phyloP scores from a whole-genome alignment of 2,797 vertebrate genomes.

The Enteromius radiatus region DNA sequence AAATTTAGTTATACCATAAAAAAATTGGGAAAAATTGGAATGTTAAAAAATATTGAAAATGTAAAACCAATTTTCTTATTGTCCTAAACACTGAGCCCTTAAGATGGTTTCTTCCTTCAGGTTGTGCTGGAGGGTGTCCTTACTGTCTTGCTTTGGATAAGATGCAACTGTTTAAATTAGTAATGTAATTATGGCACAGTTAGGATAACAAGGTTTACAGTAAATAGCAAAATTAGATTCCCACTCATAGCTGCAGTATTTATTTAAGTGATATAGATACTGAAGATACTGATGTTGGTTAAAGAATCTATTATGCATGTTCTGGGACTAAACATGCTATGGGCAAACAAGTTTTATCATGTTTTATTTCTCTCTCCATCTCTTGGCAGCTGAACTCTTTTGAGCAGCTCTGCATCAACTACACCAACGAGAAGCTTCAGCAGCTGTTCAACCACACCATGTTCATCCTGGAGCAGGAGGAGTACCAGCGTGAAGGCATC shows the following conservation, averaged over 20 bases:
- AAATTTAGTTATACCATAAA: background rate
- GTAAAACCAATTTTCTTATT: background rate
- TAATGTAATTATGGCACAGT: background rate
- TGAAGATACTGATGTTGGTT: background rate
- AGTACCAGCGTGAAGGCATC: conserved; percentile 93
- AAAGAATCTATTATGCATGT: background rate
- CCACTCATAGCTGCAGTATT: background rate
- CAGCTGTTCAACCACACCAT: conserved; percentile 97
- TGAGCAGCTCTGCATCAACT: conserved; percentile 94
- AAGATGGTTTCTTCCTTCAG: background rate
- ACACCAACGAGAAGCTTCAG: conserved; percentile 94
- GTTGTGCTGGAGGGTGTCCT: background rate
- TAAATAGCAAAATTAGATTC: background rate
- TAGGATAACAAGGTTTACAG: conserved; percentile 1
- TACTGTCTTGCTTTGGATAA: background rate
- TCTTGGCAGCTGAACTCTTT: conserved; percentile 85
- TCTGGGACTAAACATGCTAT: conserved; percentile 5
- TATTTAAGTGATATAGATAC: background rate
- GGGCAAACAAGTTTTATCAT: background rate
- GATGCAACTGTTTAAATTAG: background rate
- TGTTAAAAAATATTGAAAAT: no score
- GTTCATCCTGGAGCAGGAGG: conserved; percentile 94
- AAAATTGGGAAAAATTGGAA: background rate
- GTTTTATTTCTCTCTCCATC: conserved; percentile 13
- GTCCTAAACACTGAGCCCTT: background rate